Conservation (phyloP, 2,888 invertebrate genomes). For the Latheticus oryzae region DNA sequence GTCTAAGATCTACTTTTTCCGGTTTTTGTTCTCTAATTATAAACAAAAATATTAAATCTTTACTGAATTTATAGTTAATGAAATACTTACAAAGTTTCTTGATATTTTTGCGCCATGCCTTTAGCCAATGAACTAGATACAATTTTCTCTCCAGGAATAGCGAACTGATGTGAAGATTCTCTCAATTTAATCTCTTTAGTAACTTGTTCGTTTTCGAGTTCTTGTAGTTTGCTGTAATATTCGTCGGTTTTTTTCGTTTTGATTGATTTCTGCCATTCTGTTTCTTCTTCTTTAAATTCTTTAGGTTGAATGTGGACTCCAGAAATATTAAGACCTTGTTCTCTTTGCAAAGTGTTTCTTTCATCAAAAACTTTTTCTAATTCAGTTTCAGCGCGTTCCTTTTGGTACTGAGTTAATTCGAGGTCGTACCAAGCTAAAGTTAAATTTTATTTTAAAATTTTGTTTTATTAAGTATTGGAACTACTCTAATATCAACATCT, state of each 20-base stretch:
- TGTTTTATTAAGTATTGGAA: background rate
- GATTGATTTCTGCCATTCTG: slow-evolving; percentile 88
- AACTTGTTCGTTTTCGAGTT: slow-evolving; percentile 86
- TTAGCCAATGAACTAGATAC: slow-evolving; percentile 80
- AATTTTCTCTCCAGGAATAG: slow-evolving; percentile 86
- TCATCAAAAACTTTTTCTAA: slow-evolving; percentile 90
- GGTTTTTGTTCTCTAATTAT: slow-evolving; percentile 72
- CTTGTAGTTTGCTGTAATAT: slow-evolving; percentile 84
- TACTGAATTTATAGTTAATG: background rate
- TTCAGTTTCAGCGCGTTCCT: slow-evolving; percentile 84
- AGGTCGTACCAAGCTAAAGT: slow-evolving; percentile 90
- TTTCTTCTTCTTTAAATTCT: slow-evolving; percentile 77
- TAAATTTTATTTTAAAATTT: slow-evolving; percentile 15
- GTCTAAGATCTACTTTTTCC: slow-evolving; percentile 66
- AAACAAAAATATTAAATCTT: slow-evolving; percentile 2
- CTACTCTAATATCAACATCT: slow-evolving; percentile 5
- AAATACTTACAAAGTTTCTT: slow-evolving; percentile 81
- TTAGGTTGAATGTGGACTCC: slow-evolving; percentile 73
- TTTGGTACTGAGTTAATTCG: slow-evolving; percentile 86
- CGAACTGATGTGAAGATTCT: slow-evolving; percentile 83
- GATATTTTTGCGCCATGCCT: slow-evolving; percentile 90
- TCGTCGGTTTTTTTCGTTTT: slow-evolving; percentile 84
- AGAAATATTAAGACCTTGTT: slow-evolving; percentile 65
- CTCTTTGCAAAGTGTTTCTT: slow-evolving; percentile 76
- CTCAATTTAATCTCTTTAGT: slow-evolving; percentile 83